These are phyloP conservation scores for Crotalus tigris DNA, from an alignment of 2,113 vertebrate species.

Conservation along the genomic window DNA sequence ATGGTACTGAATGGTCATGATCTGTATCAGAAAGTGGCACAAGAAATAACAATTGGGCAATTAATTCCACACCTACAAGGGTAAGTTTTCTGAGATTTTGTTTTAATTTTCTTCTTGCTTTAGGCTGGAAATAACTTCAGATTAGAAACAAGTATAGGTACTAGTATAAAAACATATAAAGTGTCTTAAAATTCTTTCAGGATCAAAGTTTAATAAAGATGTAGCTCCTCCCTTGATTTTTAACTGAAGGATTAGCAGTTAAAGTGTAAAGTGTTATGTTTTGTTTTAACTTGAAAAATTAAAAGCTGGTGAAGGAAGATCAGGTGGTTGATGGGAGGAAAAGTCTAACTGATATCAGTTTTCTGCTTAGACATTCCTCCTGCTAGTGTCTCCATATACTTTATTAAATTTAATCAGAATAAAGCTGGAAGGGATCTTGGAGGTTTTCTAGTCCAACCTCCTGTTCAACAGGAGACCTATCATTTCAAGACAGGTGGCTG, in stretches of 20 bases:
- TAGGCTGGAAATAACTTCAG: neutral
- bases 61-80: slow-evolving; percentile 96
- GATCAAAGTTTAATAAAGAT: neutral
- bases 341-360: neutral
- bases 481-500: too few relatives aligned
- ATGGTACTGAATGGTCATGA: slow-evolving; percentile 99
- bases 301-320: neutral
- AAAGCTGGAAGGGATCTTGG: neutral
- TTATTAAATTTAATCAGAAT: neutral
- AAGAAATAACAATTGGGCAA: slow-evolving; percentile 99
- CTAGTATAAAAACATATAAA: neutral
- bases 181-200: neutral
- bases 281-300: neutral
- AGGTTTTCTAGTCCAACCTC: neutral
- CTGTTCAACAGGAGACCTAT: neutral
- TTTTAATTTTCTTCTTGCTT: fast-evolving
- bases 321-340: neutral
- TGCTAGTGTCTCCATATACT: neutral
- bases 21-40: slow-evolving; percentile 97
- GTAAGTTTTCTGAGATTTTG: slow-evolving; percentile 64
- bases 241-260: neutral
- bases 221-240: neutral
- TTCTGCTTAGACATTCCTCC: neutral
- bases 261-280: neutral
- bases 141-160: neutral